A percentile compares a stretch with the other conserved stretches of the same genome.
These are phyloP conservation scores for Cyprinodon tularosa DNA, from an alignment of 2,113 vertebrate species.

Conservation along the genomic window DNA sequence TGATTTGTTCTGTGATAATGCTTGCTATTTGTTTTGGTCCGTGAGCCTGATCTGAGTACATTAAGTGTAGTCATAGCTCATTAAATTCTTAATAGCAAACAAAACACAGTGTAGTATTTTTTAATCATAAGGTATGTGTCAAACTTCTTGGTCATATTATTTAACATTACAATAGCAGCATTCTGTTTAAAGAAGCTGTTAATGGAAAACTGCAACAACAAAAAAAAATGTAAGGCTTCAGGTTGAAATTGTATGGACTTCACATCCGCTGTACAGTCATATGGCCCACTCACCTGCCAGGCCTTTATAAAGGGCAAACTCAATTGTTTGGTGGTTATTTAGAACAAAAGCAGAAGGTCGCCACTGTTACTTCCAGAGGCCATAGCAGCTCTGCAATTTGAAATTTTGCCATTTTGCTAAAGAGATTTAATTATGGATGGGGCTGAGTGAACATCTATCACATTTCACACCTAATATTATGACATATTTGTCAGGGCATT, in stretches of 20 bases:
- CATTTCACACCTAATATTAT: conserved; percentile 79
- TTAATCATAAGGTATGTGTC: conserved; percentile 8
- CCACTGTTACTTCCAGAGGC: conserved; percentile 63
- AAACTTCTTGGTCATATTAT: conserved; percentile 6
- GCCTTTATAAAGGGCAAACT: conserved; percentile 58
- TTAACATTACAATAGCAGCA: conserved; percentile 15
- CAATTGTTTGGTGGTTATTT: conserved; percentile 64
- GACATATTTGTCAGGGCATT: conserved; percentile 81
- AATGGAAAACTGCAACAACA: background rate
- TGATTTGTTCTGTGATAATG: conserved; percentile 42
- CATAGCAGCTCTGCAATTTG: conserved; percentile 50
- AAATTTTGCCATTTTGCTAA: conserved; percentile 65
- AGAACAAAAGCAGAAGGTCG: conserved; percentile 64
- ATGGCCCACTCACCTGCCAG: conserved; percentile 41
- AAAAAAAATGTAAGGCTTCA: conserved; percentile 5
- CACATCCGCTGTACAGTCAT: conserved; percentile 16
- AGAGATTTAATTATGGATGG: conserved; percentile 74
- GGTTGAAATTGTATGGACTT: conserved; percentile 22
- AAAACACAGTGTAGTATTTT: conserved; percentile 34
- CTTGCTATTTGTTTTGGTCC: conserved; percentile 43
- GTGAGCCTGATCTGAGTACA: conserved; percentile 37
- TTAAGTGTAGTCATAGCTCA: conserved; percentile 50
- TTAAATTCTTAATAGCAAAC: conserved; percentile 50
- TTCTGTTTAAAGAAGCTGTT: conserved; percentile 22
- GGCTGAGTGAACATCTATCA: conserved; percentile 75